Base-by-base conservation (phyloP, 2,888 invertebrate genomes). In the Mechanitis messenoides region DNA sequence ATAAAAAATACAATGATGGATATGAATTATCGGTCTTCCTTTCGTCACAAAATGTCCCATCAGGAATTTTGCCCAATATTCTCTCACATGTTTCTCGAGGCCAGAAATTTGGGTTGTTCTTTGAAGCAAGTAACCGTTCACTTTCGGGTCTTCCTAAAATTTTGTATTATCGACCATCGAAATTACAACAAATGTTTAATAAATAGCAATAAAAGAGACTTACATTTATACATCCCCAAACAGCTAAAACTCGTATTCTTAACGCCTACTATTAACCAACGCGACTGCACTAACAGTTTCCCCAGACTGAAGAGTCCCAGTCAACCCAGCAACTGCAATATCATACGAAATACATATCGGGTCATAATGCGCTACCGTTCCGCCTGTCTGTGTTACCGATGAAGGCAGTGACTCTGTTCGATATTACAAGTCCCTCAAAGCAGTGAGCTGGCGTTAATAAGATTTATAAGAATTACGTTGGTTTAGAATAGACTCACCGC, bases 401-500 rank as follows among this genome's bases (percentile, higher is more conserved):
- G 3, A n/a, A 50, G 1, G 58, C 62, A 3, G 42, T 45, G 33
- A 58, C 45, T 53, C 28, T 28, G 12, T 33, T 28, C 2, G 31
- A 12, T 0, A 1, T 33, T 3, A 28, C 50, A 11, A 55, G 35
- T 3, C 3, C 31, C 3, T 62, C 60, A 45, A 63, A 63, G 53
- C 65, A 80, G 57, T 81, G 81, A 0, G 72, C 80, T 0, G 79
- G 80, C 0, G 80, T 75, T 1, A 81, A 28, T 0, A 77, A 12
- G 3, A 79, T 57, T 20, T 20, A 20, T 20, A 20, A 20, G 20
- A 20, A 20, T 20, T 20, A 0, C 7, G 31, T 42, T 75, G 73
- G 53, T 76, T 81, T 0, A 82, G 1, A 3, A 82, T 71, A 0
- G 81, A 80, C 0, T 72, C 64, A 0, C 79, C 79, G 42, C 80